phyloP scores from a whole-genome alignment of 2,113 vertebrate genomes.

The Anarhynchus alexandrinus region DNA sequence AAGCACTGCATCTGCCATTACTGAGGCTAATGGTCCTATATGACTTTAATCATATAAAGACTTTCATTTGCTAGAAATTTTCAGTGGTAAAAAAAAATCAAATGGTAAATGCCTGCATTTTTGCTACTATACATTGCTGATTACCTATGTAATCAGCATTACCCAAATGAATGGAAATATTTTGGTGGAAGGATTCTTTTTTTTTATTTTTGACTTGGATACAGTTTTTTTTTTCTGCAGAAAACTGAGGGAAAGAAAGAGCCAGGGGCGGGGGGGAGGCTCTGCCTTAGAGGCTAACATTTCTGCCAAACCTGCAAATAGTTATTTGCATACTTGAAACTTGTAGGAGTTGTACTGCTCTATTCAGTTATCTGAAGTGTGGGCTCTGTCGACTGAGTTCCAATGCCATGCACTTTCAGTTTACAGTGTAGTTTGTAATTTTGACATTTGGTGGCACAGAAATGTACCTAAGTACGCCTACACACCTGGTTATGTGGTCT shows the following conservation, averaged over 20 bases:
- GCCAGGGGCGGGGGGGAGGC: accelerated
- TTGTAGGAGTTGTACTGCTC: background rate
- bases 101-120: background rate
- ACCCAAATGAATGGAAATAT: background rate
- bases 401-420: background rate
- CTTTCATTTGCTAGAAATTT: background rate
- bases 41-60: background rate
- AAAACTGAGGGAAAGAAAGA: background rate
- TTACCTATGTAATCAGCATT: background rate
- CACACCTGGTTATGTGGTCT: background rate
- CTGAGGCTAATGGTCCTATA: background rate
- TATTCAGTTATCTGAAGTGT: background rate
- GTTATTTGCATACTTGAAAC: background rate
- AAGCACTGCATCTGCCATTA: accelerated
- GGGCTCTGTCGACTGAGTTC: background rate
- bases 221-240: background rate
- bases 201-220: background rate
- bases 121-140: background rate
- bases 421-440: background rate
- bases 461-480: background rate
- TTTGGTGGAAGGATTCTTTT: background rate
- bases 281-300: background rate
- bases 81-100: background rate
- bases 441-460: background rate
- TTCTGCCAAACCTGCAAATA: background rate